phyloP scores from a whole-genome alignment of 2,113 vertebrate species.

The Platichthys stellatus region DNA sequence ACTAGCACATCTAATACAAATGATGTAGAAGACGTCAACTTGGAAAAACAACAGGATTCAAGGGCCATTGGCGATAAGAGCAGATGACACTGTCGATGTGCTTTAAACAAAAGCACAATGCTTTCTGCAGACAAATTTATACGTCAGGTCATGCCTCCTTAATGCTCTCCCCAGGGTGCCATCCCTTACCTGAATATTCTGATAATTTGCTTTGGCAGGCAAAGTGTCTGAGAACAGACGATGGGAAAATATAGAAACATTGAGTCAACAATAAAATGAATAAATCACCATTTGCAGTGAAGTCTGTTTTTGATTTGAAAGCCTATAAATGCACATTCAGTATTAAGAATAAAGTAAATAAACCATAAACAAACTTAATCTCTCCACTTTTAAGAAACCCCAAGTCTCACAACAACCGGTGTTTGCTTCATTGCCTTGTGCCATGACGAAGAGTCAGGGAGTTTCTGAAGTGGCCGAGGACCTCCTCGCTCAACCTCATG shows the following conservation, averaged over 20 bases:
- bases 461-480: slow-evolving; percentile 24
- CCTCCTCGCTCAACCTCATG: slow-evolving; percentile 23
- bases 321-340: background rate
- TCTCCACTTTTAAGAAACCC: background rate
- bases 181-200: too few species aligned
- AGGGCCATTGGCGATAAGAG: too few species aligned
- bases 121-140: too few species aligned
- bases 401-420: background rate
- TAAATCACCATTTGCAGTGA: background rate
- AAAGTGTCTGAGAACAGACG: too few species aligned
- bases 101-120: too few species aligned
- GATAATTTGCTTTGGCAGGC: too few species aligned
- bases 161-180: too few species aligned
- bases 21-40: too few species aligned
- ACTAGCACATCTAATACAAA: too few species aligned
- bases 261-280: background rate
- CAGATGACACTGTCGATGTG: too few species aligned
- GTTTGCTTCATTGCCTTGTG: slow-evolving; percentile 25
- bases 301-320: background rate
- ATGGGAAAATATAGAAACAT: background rate
- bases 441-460: slow-evolving; percentile 49
- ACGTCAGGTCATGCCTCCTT: too few species aligned
- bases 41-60: too few species aligned
- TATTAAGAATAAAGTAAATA: background rate
- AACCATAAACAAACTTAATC: background rate